A percentile compares a stretch with the other conserved stretches of the same genome.
phyloP scores from a whole-genome alignment of 2,113 vertebrate species.

The Aphelocoma coerulescens region DNA sequence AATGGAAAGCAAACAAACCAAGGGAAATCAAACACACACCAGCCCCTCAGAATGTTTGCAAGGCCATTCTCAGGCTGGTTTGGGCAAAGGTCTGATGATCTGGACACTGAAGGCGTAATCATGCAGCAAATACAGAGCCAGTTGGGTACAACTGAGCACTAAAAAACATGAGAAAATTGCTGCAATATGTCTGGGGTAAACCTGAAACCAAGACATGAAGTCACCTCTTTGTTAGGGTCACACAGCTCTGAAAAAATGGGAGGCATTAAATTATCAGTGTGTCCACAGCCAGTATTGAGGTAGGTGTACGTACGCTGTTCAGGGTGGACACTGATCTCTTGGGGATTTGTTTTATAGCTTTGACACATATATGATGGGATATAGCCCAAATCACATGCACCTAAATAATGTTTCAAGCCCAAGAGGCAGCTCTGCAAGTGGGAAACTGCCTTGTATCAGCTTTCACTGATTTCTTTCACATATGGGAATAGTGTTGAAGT shows the following conservation, averaged over 20 bases:
- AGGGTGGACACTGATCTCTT: not conserved
- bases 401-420: not conserved
- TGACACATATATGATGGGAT: not conserved
- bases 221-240: not conserved
- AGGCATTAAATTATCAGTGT: not conserved
- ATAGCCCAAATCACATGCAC: fast-evolving
- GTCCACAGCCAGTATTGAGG: not conserved
- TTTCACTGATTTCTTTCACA: not conserved
- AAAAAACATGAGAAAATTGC: not conserved
- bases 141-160: not conserved
- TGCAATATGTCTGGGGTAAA: not conserved
- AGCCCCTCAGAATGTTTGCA: not conserved
- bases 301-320: fast-evolving
- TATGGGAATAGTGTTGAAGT: not conserved
- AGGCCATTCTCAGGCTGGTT: not conserved
- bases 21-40: conserved; percentile 8
- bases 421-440: not conserved
- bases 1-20: conserved; percentile 36
- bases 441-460: not conserved
- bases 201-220: not conserved
- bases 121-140: not conserved
- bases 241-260: not conserved
- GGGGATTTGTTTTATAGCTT: not conserved
- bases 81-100: conserved; percentile 23
- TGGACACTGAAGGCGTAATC: not conserved